phyloP scores from a whole-genome alignment of 2,113 vertebrate species.

The Cygnus buccinator region DNA sequence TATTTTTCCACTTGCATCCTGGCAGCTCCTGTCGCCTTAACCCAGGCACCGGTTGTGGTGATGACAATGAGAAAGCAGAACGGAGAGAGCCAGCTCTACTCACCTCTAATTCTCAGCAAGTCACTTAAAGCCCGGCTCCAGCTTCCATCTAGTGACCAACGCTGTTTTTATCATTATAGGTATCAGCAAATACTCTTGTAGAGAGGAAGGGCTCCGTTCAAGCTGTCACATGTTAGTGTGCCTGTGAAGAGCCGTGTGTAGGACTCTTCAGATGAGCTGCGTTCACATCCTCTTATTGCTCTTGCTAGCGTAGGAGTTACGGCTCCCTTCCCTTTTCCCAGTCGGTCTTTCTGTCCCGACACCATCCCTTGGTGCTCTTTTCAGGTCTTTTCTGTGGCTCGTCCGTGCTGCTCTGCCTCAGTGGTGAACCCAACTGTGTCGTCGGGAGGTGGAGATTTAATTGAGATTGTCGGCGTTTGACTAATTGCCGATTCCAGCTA shows the following conservation, averaged over 20 bases:
- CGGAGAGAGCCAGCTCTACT: not conserved
- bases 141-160: not conserved
- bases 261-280: not conserved
- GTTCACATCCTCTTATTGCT: not conserved
- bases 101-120: not conserved
- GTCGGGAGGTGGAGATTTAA: not conserved
- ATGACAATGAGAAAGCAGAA: not conserved
- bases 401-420: not conserved
- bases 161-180: not conserved
- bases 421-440: not conserved
- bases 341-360: not conserved
- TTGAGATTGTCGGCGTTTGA: not conserved
- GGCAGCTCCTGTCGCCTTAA: not conserved
- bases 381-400: not conserved
- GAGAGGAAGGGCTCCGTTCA: not conserved
- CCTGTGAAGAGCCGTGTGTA: not conserved
- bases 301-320: not conserved
- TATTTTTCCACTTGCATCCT: not conserved
- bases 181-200: not conserved
- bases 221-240: not conserved
- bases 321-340: not conserved
- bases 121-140: not conserved
- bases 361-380: not conserved
- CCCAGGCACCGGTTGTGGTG: not conserved
- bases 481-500: constrained; percentile 7